Base-by-base conservation (phyloP, 2,888 invertebrate species). In the Agriopis aurantiaria region DNA sequence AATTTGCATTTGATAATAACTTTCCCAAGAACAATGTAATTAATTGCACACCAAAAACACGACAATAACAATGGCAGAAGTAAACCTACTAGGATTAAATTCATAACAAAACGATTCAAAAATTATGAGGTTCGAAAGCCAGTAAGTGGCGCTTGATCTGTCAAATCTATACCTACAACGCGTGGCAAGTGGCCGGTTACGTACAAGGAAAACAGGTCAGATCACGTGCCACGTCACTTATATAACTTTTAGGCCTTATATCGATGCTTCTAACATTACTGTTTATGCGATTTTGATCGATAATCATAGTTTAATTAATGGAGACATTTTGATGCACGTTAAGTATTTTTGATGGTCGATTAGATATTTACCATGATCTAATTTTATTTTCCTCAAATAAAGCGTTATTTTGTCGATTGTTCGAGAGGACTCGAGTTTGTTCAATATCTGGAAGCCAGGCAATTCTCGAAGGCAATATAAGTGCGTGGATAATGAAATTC, bases 401-500 rank as follows among this genome's bases (percentile, higher is more conserved):
- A 49, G 46, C 56, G 9, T 57, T 9, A 56, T 65, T 40, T 17
- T 51, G 46, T 17, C 33, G 61, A 68, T 68, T 58, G 52, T 65
- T 52, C 41, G 41, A 58, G 63, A 67, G 63, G 58, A 48, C 52
- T 65, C 62, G 66, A 65, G 62, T 65, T 58, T 51, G 58, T 43
- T 61, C 67, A 53, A 65, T 71, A 67, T 58, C 68, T 59, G 56
- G 65, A 52, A 61, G 61, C 33, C 65, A 23, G 56, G 45, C 63
- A 62, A 69, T 69, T 55, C 71, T 68, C 48, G 65, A 51, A 70
- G 66, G 75, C 65, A 70, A 71, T 3, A 71, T 72, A 72, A 72
- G 69, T 69, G 71, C 69, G 68, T 45, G 63, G 70, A 69, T 76
- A 76, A 78, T 78, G 75, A 76, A 76, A 78, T 74, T 75, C 75